Conservation (phyloP, 2,113 vertebrate genomes). For the Hemicordylus capensis region DNA sequence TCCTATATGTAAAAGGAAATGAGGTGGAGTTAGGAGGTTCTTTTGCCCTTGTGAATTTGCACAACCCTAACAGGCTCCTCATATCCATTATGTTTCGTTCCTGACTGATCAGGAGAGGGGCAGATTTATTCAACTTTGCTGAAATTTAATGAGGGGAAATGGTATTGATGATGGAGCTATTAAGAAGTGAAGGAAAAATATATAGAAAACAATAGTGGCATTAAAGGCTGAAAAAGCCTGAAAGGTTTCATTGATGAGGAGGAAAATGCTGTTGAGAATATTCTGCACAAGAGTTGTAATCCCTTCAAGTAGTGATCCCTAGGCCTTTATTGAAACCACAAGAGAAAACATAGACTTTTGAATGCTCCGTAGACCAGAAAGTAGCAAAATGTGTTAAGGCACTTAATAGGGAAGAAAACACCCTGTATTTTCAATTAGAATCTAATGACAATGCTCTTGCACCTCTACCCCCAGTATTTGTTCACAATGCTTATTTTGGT, state of each 20-base stretch:
- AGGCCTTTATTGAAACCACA: not conserved
- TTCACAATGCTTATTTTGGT: not conserved
- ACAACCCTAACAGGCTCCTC: not conserved
- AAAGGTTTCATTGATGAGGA: not conserved
- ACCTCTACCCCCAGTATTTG: not conserved
- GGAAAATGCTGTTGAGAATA: conserved; percentile 15
- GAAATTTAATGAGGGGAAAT: rapidly evolving
- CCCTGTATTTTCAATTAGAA: not conserved
- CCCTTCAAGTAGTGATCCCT: not conserved
- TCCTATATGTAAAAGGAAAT: not conserved
- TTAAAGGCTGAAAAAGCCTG: conserved; percentile 12
- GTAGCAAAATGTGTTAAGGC: not conserved
- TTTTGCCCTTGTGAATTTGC: rapidly evolving
- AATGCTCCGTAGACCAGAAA: not conserved
- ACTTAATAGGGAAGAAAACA: not conserved
- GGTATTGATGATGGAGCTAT: not conserved
- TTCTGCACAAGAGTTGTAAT: not conserved
- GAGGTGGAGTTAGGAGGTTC: not conserved
- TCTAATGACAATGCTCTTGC: conserved; percentile 11
- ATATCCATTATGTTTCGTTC: not conserved
- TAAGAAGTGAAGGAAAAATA: conserved; percentile 15
- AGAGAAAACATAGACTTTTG: conserved; percentile 6
- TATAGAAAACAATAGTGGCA: not conserved
- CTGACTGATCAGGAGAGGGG: not conserved
- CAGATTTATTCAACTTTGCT: not conserved